Evolutionary conservation across 2,888 invertebrate species (phyloP).

Genomic region (Lepidochrysops patricia): DNA sequence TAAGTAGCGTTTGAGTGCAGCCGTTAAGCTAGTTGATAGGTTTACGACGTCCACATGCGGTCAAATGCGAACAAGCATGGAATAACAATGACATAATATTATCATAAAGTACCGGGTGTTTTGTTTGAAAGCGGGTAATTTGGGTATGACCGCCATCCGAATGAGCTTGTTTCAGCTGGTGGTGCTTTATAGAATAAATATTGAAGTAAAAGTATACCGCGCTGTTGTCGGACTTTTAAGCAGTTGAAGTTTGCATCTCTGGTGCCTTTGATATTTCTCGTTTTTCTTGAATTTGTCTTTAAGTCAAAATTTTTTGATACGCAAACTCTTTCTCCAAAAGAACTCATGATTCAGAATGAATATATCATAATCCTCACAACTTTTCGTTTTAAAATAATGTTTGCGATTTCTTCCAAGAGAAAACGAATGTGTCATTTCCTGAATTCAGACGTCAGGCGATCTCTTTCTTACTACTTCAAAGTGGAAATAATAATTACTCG

Average conservation of each 20-base stretch:
- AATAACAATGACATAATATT: slow-evolving; percentile 69
- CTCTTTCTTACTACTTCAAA: too few relatives aligned
- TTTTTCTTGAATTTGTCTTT: too few relatives aligned
- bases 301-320: too few relatives aligned
- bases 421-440: too few relatives aligned
- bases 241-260: not conserved
- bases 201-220: not conserved
- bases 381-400: too few relatives aligned
- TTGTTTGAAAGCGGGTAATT: slow-evolving; percentile 73
- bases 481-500: too few relatives aligned
- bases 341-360: too few relatives aligned
- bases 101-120: slow-evolving; percentile 72
- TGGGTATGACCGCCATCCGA: slow-evolving; percentile 63
- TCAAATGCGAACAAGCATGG: slow-evolving; percentile 68
- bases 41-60: slow-evolving; percentile 69
- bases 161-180: slow-evolving; percentile 34
- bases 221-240: not conserved
- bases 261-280: not conserved
- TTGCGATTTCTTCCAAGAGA: too few relatives aligned
- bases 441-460: too few relatives aligned
- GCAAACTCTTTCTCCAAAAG: too few relatives aligned
- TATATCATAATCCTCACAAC: too few relatives aligned
- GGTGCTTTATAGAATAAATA: slow-evolving; percentile 9
- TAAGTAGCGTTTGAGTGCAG: not conserved
- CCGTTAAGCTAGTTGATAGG: slow-evolving; percentile 47